Percentiles rank a stretch among this genome's conserved stretches.
These are phyloP conservation scores for Tenebrio molitor DNA, from an alignment of 1,140 invertebrate genomes.

Conservation along the genomic window DNA sequence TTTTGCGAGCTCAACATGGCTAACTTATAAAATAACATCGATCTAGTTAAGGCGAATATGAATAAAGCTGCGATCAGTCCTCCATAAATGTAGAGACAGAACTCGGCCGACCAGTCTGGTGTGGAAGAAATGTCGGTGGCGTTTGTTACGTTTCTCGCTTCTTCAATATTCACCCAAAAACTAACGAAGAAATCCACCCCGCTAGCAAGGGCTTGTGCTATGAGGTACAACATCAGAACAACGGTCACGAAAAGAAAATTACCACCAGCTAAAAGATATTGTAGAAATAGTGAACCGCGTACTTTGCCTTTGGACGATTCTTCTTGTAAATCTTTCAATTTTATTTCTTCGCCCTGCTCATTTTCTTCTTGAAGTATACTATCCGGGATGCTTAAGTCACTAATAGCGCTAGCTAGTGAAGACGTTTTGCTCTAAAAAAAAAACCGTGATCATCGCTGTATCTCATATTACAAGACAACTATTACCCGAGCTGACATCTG, in stretches of 20 bases:
- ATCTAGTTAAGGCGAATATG: conserved; percentile 67
- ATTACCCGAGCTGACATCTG: conserved; percentile 60
- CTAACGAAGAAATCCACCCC: conserved; percentile 85
- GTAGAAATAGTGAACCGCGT: conserved; percentile 61
- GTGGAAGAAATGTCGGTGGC: background rate
- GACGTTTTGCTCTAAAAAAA: conserved; percentile 55
- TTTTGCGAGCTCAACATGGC: conserved; percentile 76
- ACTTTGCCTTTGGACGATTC: conserved; percentile 65
- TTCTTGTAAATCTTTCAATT: conserved; percentile 62
- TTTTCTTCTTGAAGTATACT: conserved; percentile 58
- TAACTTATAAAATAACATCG: conserved; percentile 75
- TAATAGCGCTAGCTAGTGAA: conserved; percentile 57
- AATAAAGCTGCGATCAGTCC: conserved; percentile 69
- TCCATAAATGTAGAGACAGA: conserved; percentile 70
- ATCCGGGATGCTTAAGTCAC: conserved; percentile 62
- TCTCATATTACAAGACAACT: too few species aligned
- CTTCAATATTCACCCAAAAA: conserved; percentile 75
- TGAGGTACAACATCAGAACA: conserved; percentile 72
- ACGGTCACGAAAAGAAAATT: conserved; percentile 71
- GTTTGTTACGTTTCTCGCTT: conserved; percentile 48
- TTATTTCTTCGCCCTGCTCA: conserved; percentile 55
- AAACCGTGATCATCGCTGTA: too few species aligned
- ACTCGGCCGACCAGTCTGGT: conserved; percentile 56
- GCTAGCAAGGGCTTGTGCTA: conserved; percentile 79
- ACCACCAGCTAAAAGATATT: conserved; percentile 79